Evolutionary conservation across 2,113 vertebrate species (phyloP).

Genomic region (Carollia perspicillata): DNA sequence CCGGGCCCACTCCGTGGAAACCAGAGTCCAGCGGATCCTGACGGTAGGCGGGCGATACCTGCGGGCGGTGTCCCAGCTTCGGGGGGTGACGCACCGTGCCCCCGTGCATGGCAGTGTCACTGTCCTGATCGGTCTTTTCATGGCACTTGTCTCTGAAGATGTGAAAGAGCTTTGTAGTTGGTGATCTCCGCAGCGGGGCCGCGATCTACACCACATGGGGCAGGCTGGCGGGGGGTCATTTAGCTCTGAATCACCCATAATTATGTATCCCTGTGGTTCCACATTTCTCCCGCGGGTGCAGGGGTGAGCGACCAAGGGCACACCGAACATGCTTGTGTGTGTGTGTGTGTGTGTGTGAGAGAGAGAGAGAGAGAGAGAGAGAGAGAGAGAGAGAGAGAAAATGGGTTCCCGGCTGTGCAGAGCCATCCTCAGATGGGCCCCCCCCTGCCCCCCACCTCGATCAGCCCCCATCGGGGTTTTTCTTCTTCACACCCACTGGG

Average conservation of each 20-base stretch:
- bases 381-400: too few relatives aligned
- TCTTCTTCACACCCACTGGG: background rate
- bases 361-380: too few relatives aligned
- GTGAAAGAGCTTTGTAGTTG: background rate
- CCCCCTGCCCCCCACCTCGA: too few relatives aligned
- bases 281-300: background rate
- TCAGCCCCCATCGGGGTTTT: background rate
- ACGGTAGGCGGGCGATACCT: constrained; percentile 67
- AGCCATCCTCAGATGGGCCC: background rate
- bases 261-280: background rate
- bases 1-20: constrained; percentile 66
- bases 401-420: background rate
- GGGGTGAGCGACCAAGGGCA: background rate
- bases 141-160: background rate
- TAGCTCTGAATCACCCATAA: background rate
- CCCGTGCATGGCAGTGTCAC: background rate
- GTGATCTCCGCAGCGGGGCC: background rate
- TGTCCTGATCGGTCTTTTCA: background rate
- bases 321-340: background rate
- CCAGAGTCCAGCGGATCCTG: constrained; percentile 77
- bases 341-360: background rate
- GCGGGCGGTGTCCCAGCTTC: background rate
- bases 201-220: background rate
- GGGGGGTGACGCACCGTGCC: background rate
- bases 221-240: background rate